Percentiles rank a stretch among this genome's conserved stretches.
phyloP scores from a whole-genome alignment of 1,140 invertebrate species.

The Caerostris extrusa region DNA sequence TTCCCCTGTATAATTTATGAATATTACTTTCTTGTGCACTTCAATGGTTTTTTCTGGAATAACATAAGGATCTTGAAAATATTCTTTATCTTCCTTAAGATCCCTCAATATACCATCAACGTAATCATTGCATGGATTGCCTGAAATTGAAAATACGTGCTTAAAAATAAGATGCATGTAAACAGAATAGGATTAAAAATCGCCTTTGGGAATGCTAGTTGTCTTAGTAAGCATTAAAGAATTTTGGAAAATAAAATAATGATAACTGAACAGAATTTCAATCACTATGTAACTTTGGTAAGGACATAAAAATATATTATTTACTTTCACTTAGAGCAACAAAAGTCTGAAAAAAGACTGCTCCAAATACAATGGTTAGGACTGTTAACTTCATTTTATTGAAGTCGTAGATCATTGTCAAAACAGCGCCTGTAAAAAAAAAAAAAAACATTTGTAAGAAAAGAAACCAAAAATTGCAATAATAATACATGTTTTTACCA shows the following conservation, averaged over 20 bases:
- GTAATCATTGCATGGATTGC: slow-evolving; percentile 65
- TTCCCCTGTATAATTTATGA: slow-evolving; percentile 71
- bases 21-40: slow-evolving; percentile 58
- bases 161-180: too few relatives aligned
- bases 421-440: not conserved
- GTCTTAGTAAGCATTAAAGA: too few relatives aligned
- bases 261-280: not conserved
- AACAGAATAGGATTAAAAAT: too few relatives aligned
- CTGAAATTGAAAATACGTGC: slow-evolving; percentile 4
- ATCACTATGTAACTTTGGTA: not conserved
- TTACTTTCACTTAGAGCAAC: slow-evolving; percentile 4
- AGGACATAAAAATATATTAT: not conserved
- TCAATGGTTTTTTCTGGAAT: slow-evolving; percentile 52
- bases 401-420: too few relatives aligned
- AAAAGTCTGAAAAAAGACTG: not conserved
- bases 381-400: not conserved
- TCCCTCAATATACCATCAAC: slow-evolving; percentile 64
- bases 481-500: not conserved
- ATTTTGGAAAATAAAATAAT: not conserved
- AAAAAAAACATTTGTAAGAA: not conserved
- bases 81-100: slow-evolving; percentile 64
- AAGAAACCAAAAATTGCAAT: not conserved
- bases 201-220: too few relatives aligned
- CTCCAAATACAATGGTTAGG: not conserved
- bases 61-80: slow-evolving; percentile 55